Conservation (phyloP, 1,140 invertebrate genomes). For the Calycopis cecrops region DNA sequence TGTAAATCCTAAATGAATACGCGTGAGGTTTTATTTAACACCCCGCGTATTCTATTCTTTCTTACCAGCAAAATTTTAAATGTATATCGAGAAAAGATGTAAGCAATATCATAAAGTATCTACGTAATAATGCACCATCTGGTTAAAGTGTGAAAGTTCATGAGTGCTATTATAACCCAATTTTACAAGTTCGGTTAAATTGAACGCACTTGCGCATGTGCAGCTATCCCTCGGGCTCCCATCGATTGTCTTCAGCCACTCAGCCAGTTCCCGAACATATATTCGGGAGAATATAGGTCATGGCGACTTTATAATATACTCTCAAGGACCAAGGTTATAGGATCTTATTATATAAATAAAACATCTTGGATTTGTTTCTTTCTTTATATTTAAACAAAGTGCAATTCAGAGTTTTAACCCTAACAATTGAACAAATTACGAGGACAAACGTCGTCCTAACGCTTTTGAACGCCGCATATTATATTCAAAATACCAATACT, state of each 20-base stretch:
- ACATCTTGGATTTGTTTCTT: constrained; percentile 46
- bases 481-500: constrained; percentile 31
- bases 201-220: constrained; percentile 54
- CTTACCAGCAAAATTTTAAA: too few relatives aligned
- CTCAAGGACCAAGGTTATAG: too few relatives aligned
- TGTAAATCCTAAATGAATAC: too few relatives aligned
- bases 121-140: too few relatives aligned
- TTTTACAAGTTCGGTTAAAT: not conserved
- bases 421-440: constrained; percentile 72
- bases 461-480: constrained; percentile 42
- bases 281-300: constrained; percentile 57
- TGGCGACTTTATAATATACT: constrained; percentile 13
- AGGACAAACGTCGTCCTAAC: constrained; percentile 52
- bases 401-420: constrained; percentile 73
- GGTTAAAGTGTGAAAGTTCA: not conserved
- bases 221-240: constrained; percentile 63
- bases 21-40: too few relatives aligned
- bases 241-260: constrained; percentile 63
- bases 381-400: constrained; percentile 75
- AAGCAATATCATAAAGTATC: too few relatives aligned
- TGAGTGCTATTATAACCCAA: not conserved
- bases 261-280: constrained; percentile 33
- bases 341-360: constrained; percentile 37
- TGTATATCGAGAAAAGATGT: too few relatives aligned
- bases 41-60: too few relatives aligned